Percentiles rank a stretch among this genome's conserved stretches.
Conservation (phyloP, 2,113 vertebrate species). For the Istiophorus platypterus region DNA sequence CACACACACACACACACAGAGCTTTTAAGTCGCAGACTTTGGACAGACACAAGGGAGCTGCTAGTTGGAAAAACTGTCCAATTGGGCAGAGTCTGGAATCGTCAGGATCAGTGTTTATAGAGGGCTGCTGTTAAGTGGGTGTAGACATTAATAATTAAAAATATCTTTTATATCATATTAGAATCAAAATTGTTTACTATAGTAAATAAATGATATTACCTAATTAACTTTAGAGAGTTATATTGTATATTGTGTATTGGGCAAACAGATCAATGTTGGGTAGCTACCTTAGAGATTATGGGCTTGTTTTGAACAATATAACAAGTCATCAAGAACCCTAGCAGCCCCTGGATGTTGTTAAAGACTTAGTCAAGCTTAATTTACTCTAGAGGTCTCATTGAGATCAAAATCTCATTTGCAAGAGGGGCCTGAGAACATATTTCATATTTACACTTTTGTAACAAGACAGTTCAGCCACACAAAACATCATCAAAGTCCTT, state of each 20-base stretch:
- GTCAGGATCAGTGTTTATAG: neutral
- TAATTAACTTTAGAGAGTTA: neutral
- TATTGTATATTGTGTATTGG: neutral
- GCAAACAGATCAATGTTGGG: neutral
- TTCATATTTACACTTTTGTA: no score
- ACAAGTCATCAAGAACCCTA: neutral
- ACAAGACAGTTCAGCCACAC: no score
- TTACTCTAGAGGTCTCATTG: neutral
- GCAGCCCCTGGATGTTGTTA: neutral
- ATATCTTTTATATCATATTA: no score
- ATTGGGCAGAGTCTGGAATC: neutral
- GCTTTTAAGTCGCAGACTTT: conserved; percentile 47
- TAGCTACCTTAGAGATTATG: neutral
- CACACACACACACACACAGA: conserved; percentile 31
- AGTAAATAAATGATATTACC: no score
- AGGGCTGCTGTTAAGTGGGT: neutral
- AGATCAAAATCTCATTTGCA: no score
- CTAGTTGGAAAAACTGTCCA: conserved; percentile 15
- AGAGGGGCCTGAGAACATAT: no score
- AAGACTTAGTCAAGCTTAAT: neutral
- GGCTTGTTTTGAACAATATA: neutral
- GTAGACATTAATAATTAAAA: neutral
- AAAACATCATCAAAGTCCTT: no score
- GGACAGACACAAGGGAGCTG: conserved; percentile 15
- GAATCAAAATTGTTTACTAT: no score